Percentiles rank a stretch among this genome's conserved stretches.
These are phyloP conservation scores for Sebastiscus albofasciatus DNA, from an alignment of 2,797 vertebrate genomes.

Conservation along the genomic window DNA sequence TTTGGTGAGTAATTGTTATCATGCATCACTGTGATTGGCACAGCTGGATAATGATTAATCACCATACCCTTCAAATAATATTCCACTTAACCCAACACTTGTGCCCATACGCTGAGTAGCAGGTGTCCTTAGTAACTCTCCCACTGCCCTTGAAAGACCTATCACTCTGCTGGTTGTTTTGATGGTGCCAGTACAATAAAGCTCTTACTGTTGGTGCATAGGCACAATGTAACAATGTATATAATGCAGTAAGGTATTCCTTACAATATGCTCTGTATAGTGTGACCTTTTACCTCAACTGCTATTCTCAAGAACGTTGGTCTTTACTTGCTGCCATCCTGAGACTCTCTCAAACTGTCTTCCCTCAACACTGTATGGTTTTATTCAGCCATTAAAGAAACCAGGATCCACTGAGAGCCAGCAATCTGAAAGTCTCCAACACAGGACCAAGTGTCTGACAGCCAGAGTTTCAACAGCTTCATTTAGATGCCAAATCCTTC, in stretches of 20 bases:
- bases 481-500: constrained; percentile 35
- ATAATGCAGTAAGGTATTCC: background rate
- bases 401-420: constrained; percentile 19
- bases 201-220: background rate
- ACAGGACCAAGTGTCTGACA: constrained; percentile 47
- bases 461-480: constrained; percentile 27
- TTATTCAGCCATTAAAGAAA: constrained; percentile 25
- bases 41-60: constrained; percentile 1
- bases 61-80: background rate
- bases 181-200: background rate
- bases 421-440: constrained; percentile 29
- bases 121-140: background rate
- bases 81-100: background rate
- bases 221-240: background rate
- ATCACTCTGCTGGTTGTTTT: background rate
- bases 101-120: too few relatives aligned
- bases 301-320: background rate
- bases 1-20: background rate
- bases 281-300: background rate
- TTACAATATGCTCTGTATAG: background rate
- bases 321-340: background rate
- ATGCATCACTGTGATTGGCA: background rate
- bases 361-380: background rate
- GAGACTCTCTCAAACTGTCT: background rate
- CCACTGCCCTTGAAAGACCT: background rate